Evolutionary conservation across 2,888 invertebrate genomes (phyloP).

Genomic region (Diploptera punctata): DNA sequence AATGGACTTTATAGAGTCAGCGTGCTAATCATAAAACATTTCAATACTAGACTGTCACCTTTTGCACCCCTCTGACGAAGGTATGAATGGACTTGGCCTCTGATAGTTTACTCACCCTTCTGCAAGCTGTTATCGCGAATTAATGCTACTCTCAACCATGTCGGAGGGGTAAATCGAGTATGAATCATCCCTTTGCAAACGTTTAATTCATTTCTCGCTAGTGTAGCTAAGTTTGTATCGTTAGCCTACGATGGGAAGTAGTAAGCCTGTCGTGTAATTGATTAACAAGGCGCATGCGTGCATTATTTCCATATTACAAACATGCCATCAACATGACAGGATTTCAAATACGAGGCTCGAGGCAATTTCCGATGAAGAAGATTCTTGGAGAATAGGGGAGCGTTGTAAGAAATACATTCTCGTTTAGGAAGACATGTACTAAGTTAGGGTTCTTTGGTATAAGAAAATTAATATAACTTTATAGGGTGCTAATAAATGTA

Average conservation of each 20-base stretch:
- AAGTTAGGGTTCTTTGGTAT: too few relatives aligned
- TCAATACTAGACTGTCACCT: too few relatives aligned
- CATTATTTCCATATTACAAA: constrained; percentile 7
- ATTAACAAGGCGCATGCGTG: not conserved
- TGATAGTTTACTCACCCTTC: not conserved
- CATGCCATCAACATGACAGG: too few relatives aligned
- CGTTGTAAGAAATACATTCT: too few relatives aligned
- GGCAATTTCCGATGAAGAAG: too few relatives aligned
- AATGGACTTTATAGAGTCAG: too few relatives aligned
- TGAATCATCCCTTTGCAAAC: not conserved
- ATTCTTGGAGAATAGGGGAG: too few relatives aligned
- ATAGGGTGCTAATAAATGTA: too few relatives aligned
- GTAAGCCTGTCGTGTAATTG: constrained; percentile 5
- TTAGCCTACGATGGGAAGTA: not conserved
- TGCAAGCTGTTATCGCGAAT: not conserved
- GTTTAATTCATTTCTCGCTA: not conserved
- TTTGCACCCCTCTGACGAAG: constrained; percentile 5
- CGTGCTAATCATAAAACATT: too few relatives aligned
- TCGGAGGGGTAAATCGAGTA: not conserved
- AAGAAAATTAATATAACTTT: too few relatives aligned
- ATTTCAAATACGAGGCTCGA: too few relatives aligned
- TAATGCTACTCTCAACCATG: not conserved
- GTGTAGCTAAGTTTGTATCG: not conserved
- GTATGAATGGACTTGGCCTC: constrained; percentile 6
- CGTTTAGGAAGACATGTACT: too few relatives aligned